Conservation (phyloP, 2,113 vertebrate genomes). For the Eublepharis macularius region DNA sequence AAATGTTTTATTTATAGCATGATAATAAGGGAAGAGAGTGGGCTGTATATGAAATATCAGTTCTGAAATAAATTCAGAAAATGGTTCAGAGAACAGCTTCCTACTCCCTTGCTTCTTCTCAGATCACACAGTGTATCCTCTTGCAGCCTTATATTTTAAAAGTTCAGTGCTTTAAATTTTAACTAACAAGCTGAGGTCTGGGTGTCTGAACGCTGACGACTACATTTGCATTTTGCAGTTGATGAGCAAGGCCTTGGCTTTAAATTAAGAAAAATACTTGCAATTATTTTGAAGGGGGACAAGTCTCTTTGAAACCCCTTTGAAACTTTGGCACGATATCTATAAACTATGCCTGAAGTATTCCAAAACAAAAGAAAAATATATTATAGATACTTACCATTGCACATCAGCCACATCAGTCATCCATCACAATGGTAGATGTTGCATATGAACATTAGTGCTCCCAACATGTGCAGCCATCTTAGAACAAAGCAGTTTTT, state of each 20-base stretch:
- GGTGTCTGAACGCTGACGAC: not conserved
- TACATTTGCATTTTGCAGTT: not conserved
- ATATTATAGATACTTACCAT: too few relatives aligned
- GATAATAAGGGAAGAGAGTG: not conserved
- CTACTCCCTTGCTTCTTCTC: not conserved
- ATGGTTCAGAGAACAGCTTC: not conserved
- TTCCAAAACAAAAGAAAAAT: too few relatives aligned
- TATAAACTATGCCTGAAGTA: not conserved
- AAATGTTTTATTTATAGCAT: slow-evolving; percentile 34
- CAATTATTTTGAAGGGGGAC: not conserved
- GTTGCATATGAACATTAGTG: too few relatives aligned
- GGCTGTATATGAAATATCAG: not conserved
- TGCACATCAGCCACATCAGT: too few relatives aligned
- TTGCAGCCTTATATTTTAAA: not conserved
- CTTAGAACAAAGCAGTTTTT: too few relatives aligned
- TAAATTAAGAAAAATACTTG: not conserved
- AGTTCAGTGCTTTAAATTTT: not conserved
- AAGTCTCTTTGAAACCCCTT: not conserved
- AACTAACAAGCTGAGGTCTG: not conserved
- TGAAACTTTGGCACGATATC: not conserved
- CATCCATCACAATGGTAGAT: too few relatives aligned
- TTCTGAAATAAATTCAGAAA: not conserved
- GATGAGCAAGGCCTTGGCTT: not conserved
- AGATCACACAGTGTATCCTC: slow-evolving; percentile 1
- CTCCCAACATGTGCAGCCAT: too few relatives aligned